Percentiles rank a stretch among this genome's conserved stretches.
These are phyloP conservation scores for Vultur gryphus DNA, from an alignment of 2,797 vertebrate species.

Conservation along the genomic window DNA sequence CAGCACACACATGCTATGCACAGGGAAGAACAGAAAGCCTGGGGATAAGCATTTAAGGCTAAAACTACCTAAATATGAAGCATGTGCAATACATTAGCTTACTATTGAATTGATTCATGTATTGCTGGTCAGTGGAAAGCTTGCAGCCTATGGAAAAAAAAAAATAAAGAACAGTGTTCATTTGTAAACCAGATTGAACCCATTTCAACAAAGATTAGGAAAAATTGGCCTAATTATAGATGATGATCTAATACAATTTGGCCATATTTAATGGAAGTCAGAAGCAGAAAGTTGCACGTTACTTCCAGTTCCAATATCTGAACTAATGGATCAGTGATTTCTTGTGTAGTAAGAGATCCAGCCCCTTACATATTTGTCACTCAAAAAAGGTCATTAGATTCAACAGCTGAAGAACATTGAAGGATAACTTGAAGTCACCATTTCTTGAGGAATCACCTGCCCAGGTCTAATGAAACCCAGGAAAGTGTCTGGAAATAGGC, in stretches of 20 bases:
- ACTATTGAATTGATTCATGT: neutral
- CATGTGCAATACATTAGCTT: constrained; percentile 19
- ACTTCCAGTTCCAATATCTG: constrained; percentile 9
- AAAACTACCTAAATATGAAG: constrained; percentile 12
- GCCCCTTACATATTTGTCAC: neutral
- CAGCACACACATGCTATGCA: neutral
- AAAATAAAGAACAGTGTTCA: neutral
- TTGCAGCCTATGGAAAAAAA: neutral
- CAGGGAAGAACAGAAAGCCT: neutral
- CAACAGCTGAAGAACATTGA: neutral
- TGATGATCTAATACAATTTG: constrained; percentile 32
- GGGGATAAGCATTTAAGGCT: neutral
- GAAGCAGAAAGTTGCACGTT: constrained; percentile 21
- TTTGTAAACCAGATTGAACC: constrained; percentile 28
- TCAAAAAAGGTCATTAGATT: neutral
- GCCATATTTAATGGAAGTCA: constrained; percentile 31
- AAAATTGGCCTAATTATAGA: constrained; percentile 42
- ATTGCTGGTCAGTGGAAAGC: neutral
- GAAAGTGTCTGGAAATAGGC: neutral
- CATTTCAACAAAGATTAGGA: constrained; percentile 44
- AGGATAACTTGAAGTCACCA: neutral
- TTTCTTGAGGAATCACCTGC: neutral
- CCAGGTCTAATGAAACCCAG: neutral
- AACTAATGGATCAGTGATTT: neutral
- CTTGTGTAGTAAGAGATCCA: neutral